A percentile compares a stretch with the other conserved stretches of the same genome.
These are phyloP conservation scores for Drosophila serrata DNA, from an alignment of 1,140 invertebrate genomes.

Conservation along the genomic window DNA sequence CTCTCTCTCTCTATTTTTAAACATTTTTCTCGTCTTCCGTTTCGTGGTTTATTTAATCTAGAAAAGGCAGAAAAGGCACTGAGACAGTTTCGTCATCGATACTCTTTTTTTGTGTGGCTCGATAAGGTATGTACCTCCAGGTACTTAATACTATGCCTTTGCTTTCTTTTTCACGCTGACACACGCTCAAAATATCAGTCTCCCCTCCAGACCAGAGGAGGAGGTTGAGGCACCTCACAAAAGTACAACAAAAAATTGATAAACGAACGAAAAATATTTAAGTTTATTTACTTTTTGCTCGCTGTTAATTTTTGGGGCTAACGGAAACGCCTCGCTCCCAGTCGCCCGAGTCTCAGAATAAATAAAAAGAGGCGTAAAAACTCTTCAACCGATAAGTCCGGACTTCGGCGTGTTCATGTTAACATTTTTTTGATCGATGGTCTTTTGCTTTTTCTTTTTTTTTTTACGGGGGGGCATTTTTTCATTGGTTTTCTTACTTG, in stretches of 20 bases:
- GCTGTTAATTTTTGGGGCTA: slow-evolving; percentile 58
- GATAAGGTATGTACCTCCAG: slow-evolving; percentile 68
- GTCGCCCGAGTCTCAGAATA: slow-evolving; percentile 51
- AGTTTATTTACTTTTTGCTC: slow-evolving; percentile 68
- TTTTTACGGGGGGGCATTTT: slow-evolving; percentile 5
- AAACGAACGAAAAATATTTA: slow-evolving; percentile 55
- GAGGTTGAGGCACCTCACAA: neutral
- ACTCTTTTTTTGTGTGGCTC: slow-evolving; percentile 30
- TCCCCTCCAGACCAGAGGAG: neutral
- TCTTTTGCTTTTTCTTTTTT: neutral
- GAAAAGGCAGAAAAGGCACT: slow-evolving; percentile 5
- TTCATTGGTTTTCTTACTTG: neutral
- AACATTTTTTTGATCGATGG: slow-evolving; percentile 62
- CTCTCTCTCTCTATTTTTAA: slow-evolving; percentile 49
- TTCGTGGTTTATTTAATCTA: slow-evolving; percentile 36
- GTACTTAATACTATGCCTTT: slow-evolving; percentile 48
- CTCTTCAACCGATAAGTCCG: slow-evolving; percentile 58
- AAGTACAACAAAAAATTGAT: slow-evolving; percentile 31
- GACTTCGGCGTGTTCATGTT: slow-evolving; percentile 50
- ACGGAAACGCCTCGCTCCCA: slow-evolving; percentile 52
- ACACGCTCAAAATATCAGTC: slow-evolving; percentile 62
- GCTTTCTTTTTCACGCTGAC: slow-evolving; percentile 68
- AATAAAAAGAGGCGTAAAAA: slow-evolving; percentile 71
- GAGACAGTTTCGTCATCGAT: slow-evolving; percentile 69
- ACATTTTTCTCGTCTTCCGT: slow-evolving; percentile 18